phyloP scores from a whole-genome alignment of 1,140 invertebrate species.

The Panagrolaimus sp. region DNA sequence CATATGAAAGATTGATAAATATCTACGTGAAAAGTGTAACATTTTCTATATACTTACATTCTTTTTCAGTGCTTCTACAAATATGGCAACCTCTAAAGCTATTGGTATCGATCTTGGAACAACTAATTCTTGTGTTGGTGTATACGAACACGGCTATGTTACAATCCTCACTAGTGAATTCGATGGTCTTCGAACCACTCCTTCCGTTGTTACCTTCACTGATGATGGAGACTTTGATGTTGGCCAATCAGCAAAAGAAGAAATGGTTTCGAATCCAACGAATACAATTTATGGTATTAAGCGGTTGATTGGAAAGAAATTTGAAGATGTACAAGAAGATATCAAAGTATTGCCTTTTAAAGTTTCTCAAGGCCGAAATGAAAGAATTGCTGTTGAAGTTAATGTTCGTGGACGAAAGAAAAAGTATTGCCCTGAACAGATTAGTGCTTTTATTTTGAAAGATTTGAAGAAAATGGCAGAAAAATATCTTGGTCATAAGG shows the following conservation, averaged over 20 bases:
- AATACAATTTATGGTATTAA: slow-evolving; percentile 70
- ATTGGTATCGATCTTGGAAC: too few species aligned
- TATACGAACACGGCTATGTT: too few species aligned
- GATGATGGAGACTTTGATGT: slow-evolving; percentile 88
- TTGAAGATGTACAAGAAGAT: slow-evolving; percentile 94
- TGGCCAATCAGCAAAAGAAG: slow-evolving; percentile 93
- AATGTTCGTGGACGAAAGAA: slow-evolving; percentile 74
- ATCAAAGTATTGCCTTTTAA: slow-evolving; percentile 89
- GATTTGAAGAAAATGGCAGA: slow-evolving; percentile 97
- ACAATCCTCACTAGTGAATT: too few species aligned
- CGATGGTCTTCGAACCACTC: slow-evolving; percentile 71
- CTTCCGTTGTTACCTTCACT: slow-evolving; percentile 90
- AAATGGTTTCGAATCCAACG: slow-evolving; percentile 74
- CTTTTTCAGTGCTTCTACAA: too few species aligned
- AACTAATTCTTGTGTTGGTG: too few species aligned
- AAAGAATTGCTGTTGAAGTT: slow-evolving; percentile 97
- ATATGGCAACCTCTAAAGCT: too few species aligned
- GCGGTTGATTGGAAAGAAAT: slow-evolving; percentile 64
- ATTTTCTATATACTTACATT: too few species aligned
- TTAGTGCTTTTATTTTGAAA: slow-evolving; percentile 85
- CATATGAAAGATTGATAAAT: too few species aligned
- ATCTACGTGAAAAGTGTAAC: too few species aligned
- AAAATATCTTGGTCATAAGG: slow-evolving; percentile 73
- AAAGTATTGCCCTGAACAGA: slow-evolving; percentile 87
- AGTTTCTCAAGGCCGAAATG: slow-evolving; percentile 91